These are phyloP conservation scores for Anticlea derivata DNA, from an alignment of 2,888 invertebrate genomes.

Conservation along the genomic window DNA sequence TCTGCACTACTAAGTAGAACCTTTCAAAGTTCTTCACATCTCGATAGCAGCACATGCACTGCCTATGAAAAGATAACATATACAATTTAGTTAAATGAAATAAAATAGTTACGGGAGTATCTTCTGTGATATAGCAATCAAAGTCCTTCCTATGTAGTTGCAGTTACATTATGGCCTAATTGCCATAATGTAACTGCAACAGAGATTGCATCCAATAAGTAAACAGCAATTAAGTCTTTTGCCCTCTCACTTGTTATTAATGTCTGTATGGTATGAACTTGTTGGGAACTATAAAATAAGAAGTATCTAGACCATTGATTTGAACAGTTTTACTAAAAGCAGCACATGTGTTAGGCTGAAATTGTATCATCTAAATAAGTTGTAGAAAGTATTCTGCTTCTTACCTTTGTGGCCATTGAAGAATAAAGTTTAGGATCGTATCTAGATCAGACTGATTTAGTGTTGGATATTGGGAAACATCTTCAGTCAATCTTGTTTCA, in stretches of 20 bases:
- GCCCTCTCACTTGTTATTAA: too few species aligned
- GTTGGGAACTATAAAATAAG: background rate
- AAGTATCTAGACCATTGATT: background rate
- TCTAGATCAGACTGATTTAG: conserved; percentile 92
- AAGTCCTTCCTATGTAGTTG: too few species aligned
- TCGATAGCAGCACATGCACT: conserved; percentile 97
- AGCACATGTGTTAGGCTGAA: background rate
- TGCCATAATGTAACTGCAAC: too few species aligned
- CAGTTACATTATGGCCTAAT: too few species aligned
- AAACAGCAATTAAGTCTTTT: too few species aligned
- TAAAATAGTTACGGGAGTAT: too few species aligned
- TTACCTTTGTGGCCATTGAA: conserved; percentile 95
- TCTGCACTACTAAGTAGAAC: conserved; percentile 94
- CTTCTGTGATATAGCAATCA: too few species aligned
- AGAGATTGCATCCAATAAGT: too few species aligned
- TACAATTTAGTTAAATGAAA: too few species aligned
- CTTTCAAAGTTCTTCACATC: conserved; percentile 96
- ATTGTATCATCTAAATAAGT: background rate
- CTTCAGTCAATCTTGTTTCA: conserved; percentile 90
- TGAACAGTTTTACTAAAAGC: background rate
- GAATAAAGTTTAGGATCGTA: conserved; percentile 92
- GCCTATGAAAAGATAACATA: conserved; percentile 80
- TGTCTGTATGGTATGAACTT: too few species aligned
- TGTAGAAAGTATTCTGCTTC: background rate
- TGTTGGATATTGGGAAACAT: conserved; percentile 89